Conservation (phyloP, 2,113 vertebrate species). For the Agelaius phoeniceus region DNA sequence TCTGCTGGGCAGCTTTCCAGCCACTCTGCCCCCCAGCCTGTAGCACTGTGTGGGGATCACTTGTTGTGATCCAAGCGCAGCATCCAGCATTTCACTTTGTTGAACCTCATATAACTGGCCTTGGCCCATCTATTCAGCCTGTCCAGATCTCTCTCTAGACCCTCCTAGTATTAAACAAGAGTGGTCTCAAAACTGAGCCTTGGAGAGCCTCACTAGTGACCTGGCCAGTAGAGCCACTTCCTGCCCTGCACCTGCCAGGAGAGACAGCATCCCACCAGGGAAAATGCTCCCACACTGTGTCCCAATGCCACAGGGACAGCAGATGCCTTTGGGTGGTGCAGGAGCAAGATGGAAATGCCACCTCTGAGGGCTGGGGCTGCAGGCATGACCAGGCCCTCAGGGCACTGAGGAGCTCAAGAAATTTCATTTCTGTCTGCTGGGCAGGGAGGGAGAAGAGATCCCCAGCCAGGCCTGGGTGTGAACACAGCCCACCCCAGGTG, state of each 20-base stretch:
- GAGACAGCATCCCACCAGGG: fast-evolving
- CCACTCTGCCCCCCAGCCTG: background rate
- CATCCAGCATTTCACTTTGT: background rate
- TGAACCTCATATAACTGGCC: background rate
- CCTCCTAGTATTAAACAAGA: background rate
- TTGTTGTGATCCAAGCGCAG: background rate
- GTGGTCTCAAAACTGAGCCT: background rate
- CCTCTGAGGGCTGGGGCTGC: background rate
- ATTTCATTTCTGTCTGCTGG: background rate
- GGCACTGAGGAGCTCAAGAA: background rate
- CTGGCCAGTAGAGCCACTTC: background rate
- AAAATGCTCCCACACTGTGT: background rate
- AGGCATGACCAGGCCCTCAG: fast-evolving
- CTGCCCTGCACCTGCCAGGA: background rate
- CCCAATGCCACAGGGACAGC: background rate
- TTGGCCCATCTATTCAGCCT: background rate
- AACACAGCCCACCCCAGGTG: background rate
- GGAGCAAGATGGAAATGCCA: background rate
- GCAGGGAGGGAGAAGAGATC: background rate
- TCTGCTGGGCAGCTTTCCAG: background rate
- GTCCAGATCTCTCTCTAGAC: background rate
- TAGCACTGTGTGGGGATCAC: background rate
- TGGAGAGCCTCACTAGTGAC: background rate
- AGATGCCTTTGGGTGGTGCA: background rate
- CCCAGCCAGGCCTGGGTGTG: background rate